Evolutionary conservation across 2,888 invertebrate genomes (phyloP).

Genomic region (Oligia strigilis): DNA sequence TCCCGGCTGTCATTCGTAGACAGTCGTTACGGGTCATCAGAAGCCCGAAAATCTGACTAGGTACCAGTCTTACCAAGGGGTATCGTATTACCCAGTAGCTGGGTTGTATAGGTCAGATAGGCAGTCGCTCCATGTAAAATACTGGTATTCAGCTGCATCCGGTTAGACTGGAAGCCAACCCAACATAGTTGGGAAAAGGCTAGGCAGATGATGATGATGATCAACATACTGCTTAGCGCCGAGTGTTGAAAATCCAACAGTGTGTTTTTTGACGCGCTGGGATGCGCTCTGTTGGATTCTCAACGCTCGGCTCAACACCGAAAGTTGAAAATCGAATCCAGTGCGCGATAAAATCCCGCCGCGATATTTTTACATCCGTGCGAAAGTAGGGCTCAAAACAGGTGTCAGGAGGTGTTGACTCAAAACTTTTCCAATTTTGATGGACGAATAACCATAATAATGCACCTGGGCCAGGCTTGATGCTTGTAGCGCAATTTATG

Average conservation of each 20-base stretch:
- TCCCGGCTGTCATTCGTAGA: too few species aligned
- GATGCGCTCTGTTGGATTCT: not conserved
- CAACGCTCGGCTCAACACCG: not conserved
- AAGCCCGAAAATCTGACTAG: too few species aligned
- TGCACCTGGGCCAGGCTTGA: not conserved
- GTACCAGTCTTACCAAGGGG: too few species aligned
- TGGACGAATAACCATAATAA: not conserved
- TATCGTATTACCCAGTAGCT: too few species aligned
- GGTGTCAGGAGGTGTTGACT: not conserved
- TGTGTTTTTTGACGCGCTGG: not conserved
- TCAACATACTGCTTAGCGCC: not conserved
- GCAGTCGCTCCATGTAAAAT: too few species aligned
- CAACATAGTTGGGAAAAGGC: too few species aligned
- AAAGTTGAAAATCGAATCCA: not conserved
- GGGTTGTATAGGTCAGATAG: too few species aligned
- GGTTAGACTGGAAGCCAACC: too few species aligned
- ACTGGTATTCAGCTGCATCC: too few species aligned
- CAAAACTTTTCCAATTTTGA: not conserved
- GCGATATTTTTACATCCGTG: not conserved
- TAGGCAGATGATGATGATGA: too few species aligned
- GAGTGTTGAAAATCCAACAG: not conserved
- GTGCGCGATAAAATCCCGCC: not conserved
- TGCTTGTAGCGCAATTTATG: not conserved
- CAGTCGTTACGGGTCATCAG: too few species aligned
- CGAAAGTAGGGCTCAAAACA: not conserved